Percentiles rank a stretch among this genome's conserved stretches.
Conservation (phyloP, 2,888 invertebrate species). For the Crepidodera aurea region DNA sequence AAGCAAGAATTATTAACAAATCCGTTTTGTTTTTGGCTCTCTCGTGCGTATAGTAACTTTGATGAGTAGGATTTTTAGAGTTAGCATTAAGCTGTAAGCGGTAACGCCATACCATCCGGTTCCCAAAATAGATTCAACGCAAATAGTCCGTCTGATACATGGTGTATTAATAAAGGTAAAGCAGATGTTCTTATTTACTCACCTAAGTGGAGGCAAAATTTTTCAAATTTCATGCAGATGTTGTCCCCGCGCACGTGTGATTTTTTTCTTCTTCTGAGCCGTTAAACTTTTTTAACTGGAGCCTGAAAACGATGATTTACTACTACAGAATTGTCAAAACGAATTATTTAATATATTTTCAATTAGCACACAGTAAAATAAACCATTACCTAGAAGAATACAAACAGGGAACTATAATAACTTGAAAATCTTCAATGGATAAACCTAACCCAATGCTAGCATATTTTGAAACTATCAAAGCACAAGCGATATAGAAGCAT, state of each 20-base stretch:
- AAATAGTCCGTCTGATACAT: constrained; percentile 28
- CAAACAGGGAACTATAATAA: too few relatives aligned
- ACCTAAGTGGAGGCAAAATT: constrained; percentile 23
- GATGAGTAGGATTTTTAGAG: neutral
- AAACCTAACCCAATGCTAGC: too few relatives aligned
- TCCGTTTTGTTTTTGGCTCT: too few relatives aligned
- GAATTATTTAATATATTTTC: too few relatives aligned
- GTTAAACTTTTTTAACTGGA: neutral
- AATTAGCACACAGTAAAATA: too few relatives aligned
- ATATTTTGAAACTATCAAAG: too few relatives aligned
- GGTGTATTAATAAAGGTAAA: constrained; percentile 23
- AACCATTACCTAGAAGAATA: too few relatives aligned
- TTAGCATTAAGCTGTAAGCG: constrained; percentile 8
- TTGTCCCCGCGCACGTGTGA: constrained; percentile 13
- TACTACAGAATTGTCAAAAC: too few relatives aligned
- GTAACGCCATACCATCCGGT: constrained; percentile 21
- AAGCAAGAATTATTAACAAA: too few relatives aligned
- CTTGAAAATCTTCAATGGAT: too few relatives aligned
- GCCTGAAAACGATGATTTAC: neutral
- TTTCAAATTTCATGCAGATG: constrained; percentile 19
- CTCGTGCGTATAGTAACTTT: too few relatives aligned
- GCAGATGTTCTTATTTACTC: constrained; percentile 28
- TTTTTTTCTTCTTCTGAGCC: constrained; percentile 8
- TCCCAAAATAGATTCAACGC: constrained; percentile 29
- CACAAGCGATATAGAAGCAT: too few relatives aligned